Conservation (phyloP, 92 coral and sea anemone species). For the Virgularia gustaviana region DNA sequence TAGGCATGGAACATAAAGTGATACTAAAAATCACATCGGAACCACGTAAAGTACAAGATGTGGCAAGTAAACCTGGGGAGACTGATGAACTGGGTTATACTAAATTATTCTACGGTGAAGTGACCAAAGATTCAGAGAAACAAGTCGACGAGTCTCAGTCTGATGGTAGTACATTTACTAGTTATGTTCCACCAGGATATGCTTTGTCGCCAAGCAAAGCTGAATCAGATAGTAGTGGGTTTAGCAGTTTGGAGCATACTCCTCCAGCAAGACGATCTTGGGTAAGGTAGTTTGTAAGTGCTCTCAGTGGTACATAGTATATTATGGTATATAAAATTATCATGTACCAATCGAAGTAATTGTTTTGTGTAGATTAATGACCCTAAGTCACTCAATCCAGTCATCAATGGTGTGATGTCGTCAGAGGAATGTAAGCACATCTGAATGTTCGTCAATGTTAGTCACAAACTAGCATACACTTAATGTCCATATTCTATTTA, state of each 20-base stretch:
- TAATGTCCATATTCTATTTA: neutral
- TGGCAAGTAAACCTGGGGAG: neutral
- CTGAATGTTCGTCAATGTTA: neutral
- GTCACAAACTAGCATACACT: neutral
- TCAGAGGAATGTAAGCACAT: conserved; percentile 29
- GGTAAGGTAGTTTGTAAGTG: conserved; percentile 21
- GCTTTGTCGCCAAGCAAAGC: neutral
- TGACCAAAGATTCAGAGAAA: too few relatives aligned
- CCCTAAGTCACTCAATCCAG: conserved; percentile 21
- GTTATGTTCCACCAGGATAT: conserved; percentile 10
- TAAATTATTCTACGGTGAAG: neutral
- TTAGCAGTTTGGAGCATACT: conserved; percentile 14
- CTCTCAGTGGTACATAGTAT: neutral
- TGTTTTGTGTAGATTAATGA: neutral
- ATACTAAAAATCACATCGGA: neutral
- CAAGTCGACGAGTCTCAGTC: neutral
- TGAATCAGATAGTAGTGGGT: conserved; percentile 25
- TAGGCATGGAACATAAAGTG: neutral
- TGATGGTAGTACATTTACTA: neutral
- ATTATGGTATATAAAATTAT: neutral
- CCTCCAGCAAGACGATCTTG: conserved; percentile 22
- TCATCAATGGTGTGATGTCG: conserved; percentile 8
- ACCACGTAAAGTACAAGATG: neutral
- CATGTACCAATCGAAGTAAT: neutral
- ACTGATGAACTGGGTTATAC: conserved; percentile 21